Conservation (phyloP, 2,888 invertebrate genomes). For the Calameuta pallipes region DNA sequence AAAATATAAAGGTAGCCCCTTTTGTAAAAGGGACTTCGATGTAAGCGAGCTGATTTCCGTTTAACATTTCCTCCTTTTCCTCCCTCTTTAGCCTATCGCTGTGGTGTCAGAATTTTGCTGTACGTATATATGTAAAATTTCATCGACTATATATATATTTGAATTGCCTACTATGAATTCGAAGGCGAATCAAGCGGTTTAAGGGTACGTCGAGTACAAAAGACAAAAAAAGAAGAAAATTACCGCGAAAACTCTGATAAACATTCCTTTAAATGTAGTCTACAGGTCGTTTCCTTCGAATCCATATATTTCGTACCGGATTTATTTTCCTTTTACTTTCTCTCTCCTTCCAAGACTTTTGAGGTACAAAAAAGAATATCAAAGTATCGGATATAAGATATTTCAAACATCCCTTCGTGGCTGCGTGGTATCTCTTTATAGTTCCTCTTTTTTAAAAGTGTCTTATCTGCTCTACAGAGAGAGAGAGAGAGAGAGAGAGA, state of each 20-base stretch:
- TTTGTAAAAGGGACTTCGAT: constrained; percentile 35
- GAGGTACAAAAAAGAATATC: neutral
- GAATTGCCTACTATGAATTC: neutral
- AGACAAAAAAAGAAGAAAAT: neutral
- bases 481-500: no score
- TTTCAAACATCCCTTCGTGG: neutral
- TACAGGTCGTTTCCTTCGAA: neutral
- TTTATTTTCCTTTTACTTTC: constrained; percentile 23
- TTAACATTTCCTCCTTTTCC: constrained; percentile 44
- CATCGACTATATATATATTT: neutral
- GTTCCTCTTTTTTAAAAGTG: neutral
- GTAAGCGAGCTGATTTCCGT: constrained; percentile 54
- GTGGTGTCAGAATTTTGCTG: neutral
- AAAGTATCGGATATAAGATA: neutral
- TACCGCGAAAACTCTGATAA: neutral
- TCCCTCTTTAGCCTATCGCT: neutral
- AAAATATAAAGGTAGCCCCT: constrained; percentile 10
- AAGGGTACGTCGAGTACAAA: neutral
- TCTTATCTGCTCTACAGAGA: neutral
- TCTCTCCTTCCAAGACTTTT: constrained; percentile 21
- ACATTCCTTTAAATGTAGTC: neutral
- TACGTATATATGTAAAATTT: neutral
- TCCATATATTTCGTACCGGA: neutral
- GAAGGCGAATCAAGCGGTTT: neutral
- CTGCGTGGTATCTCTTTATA: neutral